phyloP scores from a whole-genome alignment of 2,888 invertebrate species.

The Lamellibrachia satsuma region DNA sequence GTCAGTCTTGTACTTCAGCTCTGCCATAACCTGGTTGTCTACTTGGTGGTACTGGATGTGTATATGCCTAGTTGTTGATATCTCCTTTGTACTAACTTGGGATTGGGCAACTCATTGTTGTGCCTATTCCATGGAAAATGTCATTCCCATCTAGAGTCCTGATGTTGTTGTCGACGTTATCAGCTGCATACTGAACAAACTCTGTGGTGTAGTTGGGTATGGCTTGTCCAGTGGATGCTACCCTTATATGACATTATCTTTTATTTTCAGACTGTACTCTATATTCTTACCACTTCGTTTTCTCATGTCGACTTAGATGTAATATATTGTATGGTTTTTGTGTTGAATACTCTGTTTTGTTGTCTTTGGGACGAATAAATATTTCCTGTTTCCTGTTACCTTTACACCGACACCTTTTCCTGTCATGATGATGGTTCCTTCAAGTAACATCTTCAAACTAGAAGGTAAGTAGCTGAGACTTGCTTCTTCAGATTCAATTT shows the following conservation, averaged over 20 bases:
- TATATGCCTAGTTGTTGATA: not conserved
- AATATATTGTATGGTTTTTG: too few species aligned
- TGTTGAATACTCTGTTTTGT: too few species aligned
- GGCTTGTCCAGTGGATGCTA: constrained; percentile 41
- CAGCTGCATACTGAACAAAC: constrained; percentile 47
- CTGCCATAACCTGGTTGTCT: not conserved
- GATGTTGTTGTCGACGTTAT: constrained; percentile 50
- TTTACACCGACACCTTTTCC: constrained; percentile 30
- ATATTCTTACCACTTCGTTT: too few species aligned
- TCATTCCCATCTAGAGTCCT: constrained; percentile 43
- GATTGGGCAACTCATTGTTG: constrained; percentile 38
- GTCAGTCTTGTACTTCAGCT: too few species aligned
- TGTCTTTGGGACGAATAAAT: too few species aligned
- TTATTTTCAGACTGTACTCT: too few species aligned
- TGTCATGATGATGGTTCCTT: constrained; percentile 13
- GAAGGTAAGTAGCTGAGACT: constrained; percentile 29
- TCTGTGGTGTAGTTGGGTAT: constrained; percentile 31
- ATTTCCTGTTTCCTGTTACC: not conserved
- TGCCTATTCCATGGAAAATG: constrained; percentile 49
- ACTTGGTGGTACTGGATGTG: not conserved
- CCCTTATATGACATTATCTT: constrained; percentile 24
- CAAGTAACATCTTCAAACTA: constrained; percentile 31
- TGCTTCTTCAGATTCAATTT: too few species aligned
- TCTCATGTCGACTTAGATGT: too few species aligned
- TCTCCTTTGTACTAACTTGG: not conserved